These are phyloP conservation scores for Corvus moneduloides DNA, from an alignment of 2,113 vertebrate genomes.

Conservation along the genomic window DNA sequence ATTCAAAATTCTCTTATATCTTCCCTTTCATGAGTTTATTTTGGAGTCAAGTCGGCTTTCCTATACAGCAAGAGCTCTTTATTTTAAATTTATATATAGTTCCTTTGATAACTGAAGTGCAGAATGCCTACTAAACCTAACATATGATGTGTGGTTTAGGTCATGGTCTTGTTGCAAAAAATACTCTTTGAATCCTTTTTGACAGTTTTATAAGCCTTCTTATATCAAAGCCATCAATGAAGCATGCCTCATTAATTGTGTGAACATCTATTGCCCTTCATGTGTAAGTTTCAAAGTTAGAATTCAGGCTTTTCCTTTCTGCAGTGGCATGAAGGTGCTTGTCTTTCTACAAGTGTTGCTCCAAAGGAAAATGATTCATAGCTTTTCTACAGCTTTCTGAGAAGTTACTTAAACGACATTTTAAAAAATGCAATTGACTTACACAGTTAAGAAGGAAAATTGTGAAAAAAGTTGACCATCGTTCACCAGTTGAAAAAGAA, in stretches of 20 bases:
- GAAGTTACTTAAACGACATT: not conserved
- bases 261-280: conserved; percentile 6
- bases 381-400: not conserved
- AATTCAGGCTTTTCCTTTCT: not conserved
- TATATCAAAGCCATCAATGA: conserved; percentile 10
- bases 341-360: not conserved
- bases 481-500: not conserved
- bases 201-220: conserved; percentile 25
- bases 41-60: not conserved
- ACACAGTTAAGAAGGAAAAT: not conserved
- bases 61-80: not conserved
- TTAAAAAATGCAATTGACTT: not conserved
- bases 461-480: not conserved
- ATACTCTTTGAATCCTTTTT: conserved; percentile 21
- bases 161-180: not conserved
- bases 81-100: not conserved
- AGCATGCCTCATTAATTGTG: not conserved
- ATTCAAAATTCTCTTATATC: not conserved
- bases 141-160: not conserved
- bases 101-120: conserved; percentile 10
- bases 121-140: not conserved
- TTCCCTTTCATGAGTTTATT: not conserved
- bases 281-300: not conserved
- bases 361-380: not conserved
- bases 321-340: not conserved